These are phyloP conservation scores for Cebus imitator DNA, from an alignment of 2,113 vertebrate species.

Conservation along the genomic window DNA sequence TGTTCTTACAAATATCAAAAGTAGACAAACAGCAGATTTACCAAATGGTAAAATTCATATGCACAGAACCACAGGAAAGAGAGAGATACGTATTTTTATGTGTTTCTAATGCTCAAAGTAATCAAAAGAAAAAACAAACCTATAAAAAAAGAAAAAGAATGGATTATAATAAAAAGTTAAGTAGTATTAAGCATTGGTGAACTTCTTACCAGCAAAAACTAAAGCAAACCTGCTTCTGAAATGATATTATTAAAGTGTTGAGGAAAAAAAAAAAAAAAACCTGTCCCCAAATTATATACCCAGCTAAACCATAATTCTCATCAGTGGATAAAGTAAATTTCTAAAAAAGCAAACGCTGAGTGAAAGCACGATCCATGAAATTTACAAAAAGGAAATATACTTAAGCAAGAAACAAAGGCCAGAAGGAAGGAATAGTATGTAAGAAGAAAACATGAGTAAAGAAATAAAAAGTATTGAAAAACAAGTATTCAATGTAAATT, in stretches of 20 bases:
- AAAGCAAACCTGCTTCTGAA: background rate
- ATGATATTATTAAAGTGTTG: slow-evolving; percentile 17
- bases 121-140: background rate
- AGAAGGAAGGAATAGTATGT: background rate
- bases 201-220: slow-evolving; percentile 37
- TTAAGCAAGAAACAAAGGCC: background rate
- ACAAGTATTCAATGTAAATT: background rate
- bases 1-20: background rate
- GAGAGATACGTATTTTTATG: background rate
- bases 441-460: background rate
- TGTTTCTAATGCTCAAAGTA: background rate
- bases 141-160: slow-evolving; percentile 5
- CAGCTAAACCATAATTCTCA: slow-evolving; percentile 28
- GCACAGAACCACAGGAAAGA: background rate
- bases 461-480: background rate
- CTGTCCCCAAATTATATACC: slow-evolving; percentile 20
- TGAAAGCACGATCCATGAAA: background rate
- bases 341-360: background rate
- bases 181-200: background rate
- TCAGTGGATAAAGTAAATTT: background rate
- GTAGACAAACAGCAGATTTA: background rate
- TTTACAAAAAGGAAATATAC: slow-evolving; percentile 3
- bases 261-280: slow-evolving; percentile 13
- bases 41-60: background rate
- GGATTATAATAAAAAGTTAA: slow-evolving; percentile 3